These are phyloP conservation scores for Acridotheres tristis DNA, from an alignment of 2,797 vertebrate species.

Conservation along the genomic window DNA sequence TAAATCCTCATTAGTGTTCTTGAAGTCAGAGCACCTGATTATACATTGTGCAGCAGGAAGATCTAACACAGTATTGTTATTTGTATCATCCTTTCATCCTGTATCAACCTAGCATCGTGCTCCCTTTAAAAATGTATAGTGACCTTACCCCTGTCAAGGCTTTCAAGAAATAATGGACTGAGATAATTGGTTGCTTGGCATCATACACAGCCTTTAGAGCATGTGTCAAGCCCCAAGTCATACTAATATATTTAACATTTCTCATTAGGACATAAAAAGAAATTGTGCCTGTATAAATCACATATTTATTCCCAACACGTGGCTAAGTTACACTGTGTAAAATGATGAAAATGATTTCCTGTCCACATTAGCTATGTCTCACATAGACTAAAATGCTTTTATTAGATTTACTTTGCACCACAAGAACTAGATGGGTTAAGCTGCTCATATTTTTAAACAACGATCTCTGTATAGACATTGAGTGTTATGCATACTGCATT, in stretches of 20 bases:
- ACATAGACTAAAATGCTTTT: slow-evolving; percentile 25
- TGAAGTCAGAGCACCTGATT: slow-evolving; percentile 27
- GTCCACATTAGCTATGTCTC: slow-evolving; percentile 16
- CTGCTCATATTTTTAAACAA: slow-evolving; percentile 43
- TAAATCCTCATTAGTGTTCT: slow-evolving; percentile 49
- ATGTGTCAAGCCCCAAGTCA: slow-evolving; percentile 16
- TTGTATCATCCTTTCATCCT: slow-evolving; percentile 17
- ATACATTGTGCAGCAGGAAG: not conserved
- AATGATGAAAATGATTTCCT: slow-evolving; percentile 46
- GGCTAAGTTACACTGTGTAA: slow-evolving; percentile 19
- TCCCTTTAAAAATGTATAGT: slow-evolving; percentile 31
- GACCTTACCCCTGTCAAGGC: slow-evolving; percentile 10
- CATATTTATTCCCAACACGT: slow-evolving; percentile 30
- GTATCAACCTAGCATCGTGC: not conserved
- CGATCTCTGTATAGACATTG: not conserved
- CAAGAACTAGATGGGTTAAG: slow-evolving; percentile 7
- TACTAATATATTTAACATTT: slow-evolving; percentile 51
- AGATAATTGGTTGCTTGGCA: slow-evolving; percentile 50
- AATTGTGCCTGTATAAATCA: slow-evolving; percentile 43
- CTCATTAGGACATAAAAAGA: slow-evolving; percentile 53
- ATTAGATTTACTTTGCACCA: slow-evolving; percentile 48
- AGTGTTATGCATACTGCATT: not conserved
- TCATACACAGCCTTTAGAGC: not conserved
- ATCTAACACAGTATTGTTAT: slow-evolving; percentile 24
- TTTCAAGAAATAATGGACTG: slow-evolving; percentile 45